Conservation (phyloP, 2,113 vertebrate species). For the cattle (Bos taurus) region DNA sequence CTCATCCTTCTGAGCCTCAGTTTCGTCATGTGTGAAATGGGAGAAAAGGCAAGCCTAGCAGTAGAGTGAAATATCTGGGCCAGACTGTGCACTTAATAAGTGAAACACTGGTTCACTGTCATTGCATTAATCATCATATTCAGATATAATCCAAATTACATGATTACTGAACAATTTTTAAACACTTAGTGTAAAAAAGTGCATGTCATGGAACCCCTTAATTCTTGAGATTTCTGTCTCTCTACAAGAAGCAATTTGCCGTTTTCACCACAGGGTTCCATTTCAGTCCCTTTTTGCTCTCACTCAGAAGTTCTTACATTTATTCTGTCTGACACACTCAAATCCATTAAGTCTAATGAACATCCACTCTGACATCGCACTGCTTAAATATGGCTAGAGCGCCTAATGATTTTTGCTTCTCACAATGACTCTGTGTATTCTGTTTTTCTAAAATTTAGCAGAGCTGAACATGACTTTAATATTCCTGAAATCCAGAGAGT, state of each 20-base stretch:
- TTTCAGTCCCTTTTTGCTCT: background rate
- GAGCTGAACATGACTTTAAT: background rate
- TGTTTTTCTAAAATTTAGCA: slow-evolving; percentile 4
- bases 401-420: slow-evolving; percentile 43
- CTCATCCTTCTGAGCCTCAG: background rate
- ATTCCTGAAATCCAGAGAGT: background rate
- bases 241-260: background rate
- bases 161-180: background rate
- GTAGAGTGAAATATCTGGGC: background rate
- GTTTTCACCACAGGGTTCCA: background rate
- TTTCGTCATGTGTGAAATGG: background rate
- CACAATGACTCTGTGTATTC: background rate
- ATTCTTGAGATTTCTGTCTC: background rate
- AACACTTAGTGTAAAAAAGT: background rate
- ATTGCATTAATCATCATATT: background rate
- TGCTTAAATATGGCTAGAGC: background rate
- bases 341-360: slow-evolving; percentile 36
- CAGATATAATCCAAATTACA: background rate
- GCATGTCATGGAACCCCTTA: background rate
- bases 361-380: slow-evolving; percentile 16
- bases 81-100: background rate
- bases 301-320: background rate
- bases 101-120: background rate
- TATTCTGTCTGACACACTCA: background rate
- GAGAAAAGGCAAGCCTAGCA: background rate